Conservation (phyloP, 2,797 vertebrate species). For the Muscicapa comitata region DNA sequence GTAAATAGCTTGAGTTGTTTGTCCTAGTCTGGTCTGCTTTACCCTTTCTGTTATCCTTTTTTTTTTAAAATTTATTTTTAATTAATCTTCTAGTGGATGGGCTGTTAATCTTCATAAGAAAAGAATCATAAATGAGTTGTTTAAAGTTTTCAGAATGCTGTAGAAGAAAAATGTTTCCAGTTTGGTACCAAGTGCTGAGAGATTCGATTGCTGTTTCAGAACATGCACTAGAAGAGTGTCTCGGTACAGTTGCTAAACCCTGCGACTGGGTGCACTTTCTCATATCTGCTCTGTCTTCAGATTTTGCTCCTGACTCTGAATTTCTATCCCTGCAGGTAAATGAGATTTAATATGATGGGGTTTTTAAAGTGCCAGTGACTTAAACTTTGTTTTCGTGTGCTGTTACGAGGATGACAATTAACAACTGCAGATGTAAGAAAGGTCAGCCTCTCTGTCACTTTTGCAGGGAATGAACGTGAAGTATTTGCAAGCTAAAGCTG, state of each 20-base stretch:
- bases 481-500: conserved; percentile 47
- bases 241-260: neutral
- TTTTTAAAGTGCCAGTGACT: conserved; percentile 60
- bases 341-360: conserved; percentile 26
- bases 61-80: neutral
- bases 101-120: neutral
- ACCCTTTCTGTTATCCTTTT: neutral
- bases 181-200: conserved; percentile 39
- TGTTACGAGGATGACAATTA: conserved; percentile 59
- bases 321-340: conserved; percentile 58
- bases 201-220: neutral
- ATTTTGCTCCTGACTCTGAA: conserved; percentile 55
- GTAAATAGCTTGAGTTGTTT: conserved; percentile 45
- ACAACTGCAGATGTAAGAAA: conserved; percentile 62
- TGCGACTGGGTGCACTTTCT: neutral
- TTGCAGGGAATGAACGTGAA: conserved; percentile 43
- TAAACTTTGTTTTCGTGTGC: conserved; percentile 74
- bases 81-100: neutral
- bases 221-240: neutral
- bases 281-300: conserved; percentile 27
- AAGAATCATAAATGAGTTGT: neutral
- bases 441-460: conserved; percentile 63
- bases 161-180: neutral
- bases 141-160: conserved; percentile 26
- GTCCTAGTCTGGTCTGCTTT: neutral